Percentiles rank a stretch among this genome's conserved stretches.
These are phyloP conservation scores for Pedionomus torquatus DNA, from an alignment of 2,113 vertebrate species.

Conservation along the genomic window DNA sequence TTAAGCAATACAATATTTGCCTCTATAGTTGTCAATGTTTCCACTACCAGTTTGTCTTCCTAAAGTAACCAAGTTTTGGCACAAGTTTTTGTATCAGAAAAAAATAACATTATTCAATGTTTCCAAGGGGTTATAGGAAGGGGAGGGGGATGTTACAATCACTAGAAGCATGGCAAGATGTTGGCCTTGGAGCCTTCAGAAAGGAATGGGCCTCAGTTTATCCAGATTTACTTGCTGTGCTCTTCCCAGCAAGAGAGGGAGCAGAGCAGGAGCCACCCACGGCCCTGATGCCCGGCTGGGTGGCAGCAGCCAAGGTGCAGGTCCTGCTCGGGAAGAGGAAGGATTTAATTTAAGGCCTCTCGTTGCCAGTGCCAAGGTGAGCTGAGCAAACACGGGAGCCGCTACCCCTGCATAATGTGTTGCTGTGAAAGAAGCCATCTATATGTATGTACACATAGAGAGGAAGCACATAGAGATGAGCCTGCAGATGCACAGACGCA, in stretches of 20 bases:
- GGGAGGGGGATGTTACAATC: not conserved
- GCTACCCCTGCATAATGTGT: not conserved
- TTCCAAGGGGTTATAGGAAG: not conserved
- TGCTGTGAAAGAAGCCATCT: not conserved
- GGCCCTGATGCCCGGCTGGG: not conserved
- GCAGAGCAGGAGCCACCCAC: not conserved
- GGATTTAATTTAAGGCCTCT: not conserved
- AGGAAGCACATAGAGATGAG: not conserved
- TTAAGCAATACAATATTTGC: slow-evolving; percentile 4
- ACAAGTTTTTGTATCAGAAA: not conserved
- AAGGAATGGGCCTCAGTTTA: not conserved
- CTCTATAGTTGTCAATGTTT: slow-evolving; percentile 7
- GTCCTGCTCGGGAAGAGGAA: not conserved
- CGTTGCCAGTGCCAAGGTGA: rapidly evolving
- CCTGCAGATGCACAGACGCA: not conserved
- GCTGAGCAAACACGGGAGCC: not conserved
- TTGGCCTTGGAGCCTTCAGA: not conserved
- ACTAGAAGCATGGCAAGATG: not conserved
- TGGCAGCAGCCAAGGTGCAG: not conserved
- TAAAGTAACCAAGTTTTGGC: not conserved
- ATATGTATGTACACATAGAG: rapidly evolving
- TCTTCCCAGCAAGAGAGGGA: not conserved
- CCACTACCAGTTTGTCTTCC: not conserved
- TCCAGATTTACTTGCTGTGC: not conserved
- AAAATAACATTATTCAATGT: not conserved